Conservation (phyloP, 2,113 vertebrate genomes). For the Phyllopteryx taeniolatus region DNA sequence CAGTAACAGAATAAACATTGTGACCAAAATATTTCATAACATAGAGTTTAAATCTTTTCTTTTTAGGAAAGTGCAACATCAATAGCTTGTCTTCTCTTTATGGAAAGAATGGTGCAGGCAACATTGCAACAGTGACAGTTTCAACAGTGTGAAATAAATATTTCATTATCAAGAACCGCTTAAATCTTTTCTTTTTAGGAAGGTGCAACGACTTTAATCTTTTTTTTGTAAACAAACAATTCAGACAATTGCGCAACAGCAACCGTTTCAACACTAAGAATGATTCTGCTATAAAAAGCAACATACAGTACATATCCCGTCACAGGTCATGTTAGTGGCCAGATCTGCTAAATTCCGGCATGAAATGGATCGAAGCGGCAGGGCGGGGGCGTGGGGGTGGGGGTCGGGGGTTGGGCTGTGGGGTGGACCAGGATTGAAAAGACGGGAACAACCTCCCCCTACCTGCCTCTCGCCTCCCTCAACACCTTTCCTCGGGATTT, state of each 20-base stretch:
- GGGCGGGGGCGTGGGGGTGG: conserved; percentile 6
- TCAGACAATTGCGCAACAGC: background rate
- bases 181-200: too few species aligned
- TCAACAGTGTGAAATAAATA: too few species aligned
- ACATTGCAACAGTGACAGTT: too few species aligned
- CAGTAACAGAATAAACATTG: too few species aligned
- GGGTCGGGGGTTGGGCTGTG: conserved; percentile 9
- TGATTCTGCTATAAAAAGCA: background rate
- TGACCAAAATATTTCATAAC: too few species aligned
- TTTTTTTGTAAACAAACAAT: background rate
- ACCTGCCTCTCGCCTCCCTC: conserved; percentile 42
- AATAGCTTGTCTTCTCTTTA: too few species aligned
- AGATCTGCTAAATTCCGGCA: conserved; percentile 43
- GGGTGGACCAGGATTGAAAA: conserved; percentile 28
- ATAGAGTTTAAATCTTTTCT: too few species aligned
- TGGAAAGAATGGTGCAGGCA: too few species aligned
- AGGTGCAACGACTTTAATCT: background rate
- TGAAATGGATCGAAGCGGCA: conserved; percentile 37
- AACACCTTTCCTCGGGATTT: conserved; percentile 77
- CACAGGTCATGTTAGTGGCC: conserved; percentile 25
- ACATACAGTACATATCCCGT: background rate
- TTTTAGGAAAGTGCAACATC: too few species aligned
- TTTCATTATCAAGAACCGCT: too few species aligned
- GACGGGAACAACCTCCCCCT: conserved; percentile 21
- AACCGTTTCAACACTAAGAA: background rate